Base-by-base conservation (phyloP, 2,113 vertebrate species). In the Cyprinus carpio region DNA sequence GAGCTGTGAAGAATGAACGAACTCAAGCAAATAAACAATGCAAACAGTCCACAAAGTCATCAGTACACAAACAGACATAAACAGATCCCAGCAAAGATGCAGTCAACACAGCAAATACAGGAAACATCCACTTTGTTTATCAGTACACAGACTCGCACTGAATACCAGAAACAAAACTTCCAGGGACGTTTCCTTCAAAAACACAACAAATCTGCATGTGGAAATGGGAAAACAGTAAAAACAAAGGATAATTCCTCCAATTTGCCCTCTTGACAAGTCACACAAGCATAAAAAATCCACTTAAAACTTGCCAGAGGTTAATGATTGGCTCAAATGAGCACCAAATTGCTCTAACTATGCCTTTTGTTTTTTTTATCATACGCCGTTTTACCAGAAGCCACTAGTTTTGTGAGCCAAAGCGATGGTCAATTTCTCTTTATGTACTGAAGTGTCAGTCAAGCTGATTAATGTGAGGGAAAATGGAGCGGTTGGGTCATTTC, bases 401-500 rank as follows among this genome's bases (percentile, higher is more conserved):
- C 56, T 51, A 84, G 69, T n/a, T 77, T 80, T 62, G 15, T 29
- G 43, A 69, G 27, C 31, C 25, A 64, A 74, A 84, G 88, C 72
- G n/a, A 83, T 6, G 49, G 75, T 40, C 74, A 46, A 40, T 86
- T 65, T 72, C 31, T 51, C 54, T 72, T 18, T 18, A 69, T 84
- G 58, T 75, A 60, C 72, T 58, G 85, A 91, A 81, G 87, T 88
- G 92, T 90, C 92, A 89, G 88, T 81, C 18, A n/a, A 43, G 82
- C 82, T 90, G 91, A 92, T 91, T 91, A 87, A 91, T 91, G 91
- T 83, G 84, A 71, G 77, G 80, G 64, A 71, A 86, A 89, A 86
- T 37, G 23, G 62, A 77, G 20, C 4, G 76, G n/a, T 74, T 83
- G 54, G 86, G 62, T 75, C 20, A 78, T 75, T 82, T 89, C 64